Evolutionary conservation across 2,797 vertebrate species (phyloP), one percentile per base, ranked within the genome.

Genomic region (Paramormyrops hopkinsi): DNA sequence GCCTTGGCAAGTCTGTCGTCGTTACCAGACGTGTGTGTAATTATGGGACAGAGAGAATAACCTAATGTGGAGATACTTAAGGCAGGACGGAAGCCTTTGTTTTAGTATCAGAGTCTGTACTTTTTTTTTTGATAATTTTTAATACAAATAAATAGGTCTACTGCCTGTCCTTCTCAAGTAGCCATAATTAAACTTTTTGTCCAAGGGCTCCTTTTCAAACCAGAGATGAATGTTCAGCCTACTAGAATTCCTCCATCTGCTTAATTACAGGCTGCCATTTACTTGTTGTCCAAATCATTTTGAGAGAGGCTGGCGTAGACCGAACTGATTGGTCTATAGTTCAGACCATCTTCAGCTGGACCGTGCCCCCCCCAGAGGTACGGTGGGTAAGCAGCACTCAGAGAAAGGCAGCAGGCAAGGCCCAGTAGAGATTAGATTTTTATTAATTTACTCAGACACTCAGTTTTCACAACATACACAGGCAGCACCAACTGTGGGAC

Each of bases 381-480:
- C 1, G 22, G n/a, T 12, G 82, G 82, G 22, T 22, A 83, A 83
- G 22, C 46, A 84, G n/a, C n/a, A 11, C 82, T 22, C 7, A 4
- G 7, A 44, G 79, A 50, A 5, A 41, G 25, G 14, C 29, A 86
- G 33, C 51, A 56, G 85, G 51, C 22, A 3, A 37, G 29, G 51
- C 50, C n/a, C 51, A 41, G 29, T 87, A 91, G 37, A 44, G 37
- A 76, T 33, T 76, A 88, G 50, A 88, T 91, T 91, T 95, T 95
- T 95, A 95, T 94, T 95, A 89, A 92, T 92, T 93, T 73, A 48
- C 82, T 87, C 12, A 84, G 92, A 92, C 92, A 92, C 93, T 90
- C 93, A 90, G 88, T 92, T 62, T 90, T 92, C 91, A 93, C 90
- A 89, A 93, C 51, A 88, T 88, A 91, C 94, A 95, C 92, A 91